Base-by-base conservation (phyloP, 2,797 vertebrate genomes). In the Platalea minor region DNA sequence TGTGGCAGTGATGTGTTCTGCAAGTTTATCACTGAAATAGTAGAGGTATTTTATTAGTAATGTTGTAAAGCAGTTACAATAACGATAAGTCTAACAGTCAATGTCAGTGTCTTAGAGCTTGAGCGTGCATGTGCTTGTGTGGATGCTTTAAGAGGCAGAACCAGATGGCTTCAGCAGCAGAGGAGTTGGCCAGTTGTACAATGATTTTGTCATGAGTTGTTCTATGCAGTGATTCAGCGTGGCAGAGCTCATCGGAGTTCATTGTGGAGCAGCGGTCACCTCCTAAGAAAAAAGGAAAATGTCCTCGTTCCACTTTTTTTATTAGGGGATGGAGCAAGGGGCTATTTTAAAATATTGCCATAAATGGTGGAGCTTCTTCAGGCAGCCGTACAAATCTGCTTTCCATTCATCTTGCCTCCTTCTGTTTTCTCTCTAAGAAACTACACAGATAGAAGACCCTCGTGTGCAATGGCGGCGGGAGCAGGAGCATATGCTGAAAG, bases 391-490 rank as follows among this genome's bases (percentile, higher is more conserved):
- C 21, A 60, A 73, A 57, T 51, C 9, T 85, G 50, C 51, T 3
- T 57, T 80, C 15, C 35, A 29, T 10, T 89, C 48, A 89, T 77
- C 11, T 67, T 65, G 28, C 45, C 61, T 50, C 53, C 39, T 41
- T 29, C 10, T 85, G 20, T 50, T 89, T 91, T 96, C 45, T 96
- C 46, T 93, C 97, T n/a, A 97, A 99, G 99, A 99, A 98, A 99
- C 99, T 43, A 99, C 99, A 41, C 99, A 99, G 98, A 98, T 99
- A 92, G 99, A 99, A 97, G 99, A 99, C 97, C 99, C 99, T 2
- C 98, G 99, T 67, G 99, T 98, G 46, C 99, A 99, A 67, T 99
- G 99, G 99, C 98, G 99, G 97, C 98, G 98, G 93, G 99, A 99
- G 94, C 99, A 99, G 98, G 99, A 99, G 96, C 97, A 98, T 93